These are phyloP conservation scores for Gibbula magus DNA, from an alignment of 2,888 invertebrate species.

Conservation along the genomic window DNA sequence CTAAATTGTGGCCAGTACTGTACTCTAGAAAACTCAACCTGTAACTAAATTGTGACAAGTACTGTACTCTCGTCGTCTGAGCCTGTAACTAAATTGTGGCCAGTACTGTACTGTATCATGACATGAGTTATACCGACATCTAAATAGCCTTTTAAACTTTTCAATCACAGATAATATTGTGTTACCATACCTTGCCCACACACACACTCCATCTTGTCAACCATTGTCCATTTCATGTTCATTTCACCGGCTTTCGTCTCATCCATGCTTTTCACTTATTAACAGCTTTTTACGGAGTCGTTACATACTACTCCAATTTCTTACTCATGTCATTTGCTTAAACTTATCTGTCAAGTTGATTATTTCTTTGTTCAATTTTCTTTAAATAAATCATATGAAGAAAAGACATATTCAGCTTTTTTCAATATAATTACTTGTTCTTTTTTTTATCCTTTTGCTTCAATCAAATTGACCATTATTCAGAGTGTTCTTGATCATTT, in stretches of 20 bases:
- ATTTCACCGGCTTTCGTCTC: not conserved
- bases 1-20: too few relatives aligned
- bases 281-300: not conserved
- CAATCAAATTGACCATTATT: not conserved
- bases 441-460: not conserved
- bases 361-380: not conserved
- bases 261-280: not conserved
- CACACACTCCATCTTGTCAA: too few relatives aligned
- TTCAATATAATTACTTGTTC: not conserved
- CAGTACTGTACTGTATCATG: too few relatives aligned
- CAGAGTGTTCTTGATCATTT: not conserved
- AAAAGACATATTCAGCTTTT: not conserved
- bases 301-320: not conserved
- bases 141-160: too few relatives aligned
- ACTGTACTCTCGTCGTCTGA: too few relatives aligned
- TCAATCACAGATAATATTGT: too few relatives aligned
- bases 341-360: not conserved
- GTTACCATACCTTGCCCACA: too few relatives aligned
- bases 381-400: not conserved
- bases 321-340: not conserved
- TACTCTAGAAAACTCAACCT: too few relatives aligned
- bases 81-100: too few relatives aligned
- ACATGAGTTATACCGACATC: too few relatives aligned
- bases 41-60: too few relatives aligned
- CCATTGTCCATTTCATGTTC: not conserved